phyloP scores from a whole-genome alignment of 2,888 invertebrate genomes.

The Nomada ruficornis region DNA sequence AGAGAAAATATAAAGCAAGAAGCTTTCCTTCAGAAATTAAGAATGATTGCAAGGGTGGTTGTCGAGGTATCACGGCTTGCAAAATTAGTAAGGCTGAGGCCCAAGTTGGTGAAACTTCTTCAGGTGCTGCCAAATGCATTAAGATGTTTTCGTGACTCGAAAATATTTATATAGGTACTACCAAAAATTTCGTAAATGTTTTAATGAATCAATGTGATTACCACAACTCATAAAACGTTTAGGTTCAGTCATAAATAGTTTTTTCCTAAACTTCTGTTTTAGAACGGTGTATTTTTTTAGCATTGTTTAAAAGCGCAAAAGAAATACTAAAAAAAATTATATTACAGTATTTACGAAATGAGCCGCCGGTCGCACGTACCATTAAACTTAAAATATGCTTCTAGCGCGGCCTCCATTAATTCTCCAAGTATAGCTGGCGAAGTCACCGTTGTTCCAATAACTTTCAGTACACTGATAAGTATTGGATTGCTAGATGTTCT shows the following conservation, averaged over 20 bases:
- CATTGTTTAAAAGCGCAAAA: not conserved
- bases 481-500: slow-evolving; percentile 85
- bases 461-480: slow-evolving; percentile 84
- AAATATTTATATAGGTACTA: too few species aligned
- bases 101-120: slow-evolving; percentile 85
- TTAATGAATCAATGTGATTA: too few species aligned
- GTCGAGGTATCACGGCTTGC: slow-evolving; percentile 84
- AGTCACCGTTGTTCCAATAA: slow-evolving; percentile 84
- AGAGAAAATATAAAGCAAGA: slow-evolving; percentile 86
- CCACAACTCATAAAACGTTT: too few species aligned
- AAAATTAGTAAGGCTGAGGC: slow-evolving; percentile 83
- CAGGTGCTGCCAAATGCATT: slow-evolving; percentile 74
- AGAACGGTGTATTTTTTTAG: not conserved
- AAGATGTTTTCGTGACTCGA: not conserved
- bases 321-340: not conserved
- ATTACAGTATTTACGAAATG: not conserved
- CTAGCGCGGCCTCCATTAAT: slow-evolving; percentile 85
- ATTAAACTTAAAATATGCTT: slow-evolving; percentile 86
- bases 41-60: slow-evolving; percentile 85
- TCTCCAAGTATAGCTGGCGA: slow-evolving; percentile 85
- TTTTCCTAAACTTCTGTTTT: not conserved
- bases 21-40: slow-evolving; percentile 85
- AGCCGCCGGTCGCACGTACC: slow-evolving; percentile 78
- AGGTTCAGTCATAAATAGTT: not conserved
- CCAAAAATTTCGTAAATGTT: too few species aligned